Evolutionary conservation across 2,888 invertebrate species (phyloP).

Genomic region (Ferrisia virgata): DNA sequence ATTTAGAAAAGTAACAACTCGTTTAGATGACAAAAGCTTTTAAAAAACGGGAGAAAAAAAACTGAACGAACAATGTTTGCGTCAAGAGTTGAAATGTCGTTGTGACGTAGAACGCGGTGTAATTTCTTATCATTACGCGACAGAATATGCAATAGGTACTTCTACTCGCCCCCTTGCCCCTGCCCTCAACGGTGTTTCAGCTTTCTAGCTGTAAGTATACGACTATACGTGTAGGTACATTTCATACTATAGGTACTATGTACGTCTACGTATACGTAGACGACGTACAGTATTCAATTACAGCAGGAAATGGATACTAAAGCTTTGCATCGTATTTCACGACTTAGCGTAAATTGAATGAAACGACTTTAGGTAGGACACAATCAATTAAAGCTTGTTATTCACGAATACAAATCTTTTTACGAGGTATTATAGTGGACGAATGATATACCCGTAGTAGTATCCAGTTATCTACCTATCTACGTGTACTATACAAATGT

Average conservation of each 20-base stretch:
- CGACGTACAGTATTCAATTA: slow-evolving; percentile 21
- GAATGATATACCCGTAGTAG: background rate
- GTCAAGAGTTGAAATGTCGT: background rate
- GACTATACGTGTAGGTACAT: too few relatives aligned
- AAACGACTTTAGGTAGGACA: slow-evolving; percentile 33
- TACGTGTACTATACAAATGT: background rate
- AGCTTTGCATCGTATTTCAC: slow-evolving; percentile 23
- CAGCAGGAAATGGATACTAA: slow-evolving; percentile 30
- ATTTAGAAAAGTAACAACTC: background rate
- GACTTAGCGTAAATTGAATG: slow-evolving; percentile 28
- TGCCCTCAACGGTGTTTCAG: background rate
- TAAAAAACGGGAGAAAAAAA: background rate
- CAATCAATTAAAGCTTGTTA: slow-evolving; percentile 36
- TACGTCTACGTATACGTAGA: background rate
- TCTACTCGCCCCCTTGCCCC: background rate
- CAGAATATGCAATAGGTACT: background rate
- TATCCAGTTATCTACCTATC: background rate
- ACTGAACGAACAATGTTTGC: background rate
- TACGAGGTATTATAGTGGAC: slow-evolving; percentile 13
- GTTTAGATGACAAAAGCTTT: background rate
- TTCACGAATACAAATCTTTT: slow-evolving; percentile 9
- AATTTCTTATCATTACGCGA: slow-evolving; percentile 15
- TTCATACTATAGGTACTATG: background rate
- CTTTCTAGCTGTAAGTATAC: too few relatives aligned
- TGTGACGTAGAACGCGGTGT: background rate